A percentile compares a stretch with the other conserved stretches of the same genome.
Conservation (phyloP, 2,113 vertebrate species). For the Tragelaphus strepsiceros region DNA sequence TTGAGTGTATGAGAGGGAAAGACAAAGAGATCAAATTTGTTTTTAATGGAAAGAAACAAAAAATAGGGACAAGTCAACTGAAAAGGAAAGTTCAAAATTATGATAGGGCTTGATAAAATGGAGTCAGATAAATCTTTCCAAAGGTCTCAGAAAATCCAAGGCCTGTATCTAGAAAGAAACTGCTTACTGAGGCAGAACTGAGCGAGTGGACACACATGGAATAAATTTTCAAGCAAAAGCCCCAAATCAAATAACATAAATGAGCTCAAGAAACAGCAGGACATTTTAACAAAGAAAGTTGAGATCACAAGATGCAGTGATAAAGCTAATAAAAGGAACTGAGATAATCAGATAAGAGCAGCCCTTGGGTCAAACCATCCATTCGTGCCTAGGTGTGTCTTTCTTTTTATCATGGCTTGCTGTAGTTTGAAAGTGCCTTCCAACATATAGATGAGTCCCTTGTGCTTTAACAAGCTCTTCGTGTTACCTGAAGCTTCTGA, state of each 20-base stretch:
- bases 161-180: constrained; percentile 57
- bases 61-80: background rate
- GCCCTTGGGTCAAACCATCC: constrained; percentile 16
- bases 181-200: constrained; percentile 67
- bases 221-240: constrained; percentile 67
- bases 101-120: constrained; percentile 68
- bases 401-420: constrained; percentile 51
- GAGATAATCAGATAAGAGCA: constrained; percentile 45
- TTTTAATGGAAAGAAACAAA: constrained; percentile 30
- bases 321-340: background rate
- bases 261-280: constrained; percentile 49
- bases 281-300: constrained; percentile 63
- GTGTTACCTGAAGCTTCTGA: constrained; percentile 5
- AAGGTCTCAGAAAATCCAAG: constrained; percentile 62
- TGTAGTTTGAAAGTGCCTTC: constrained; percentile 57
- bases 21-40: background rate
- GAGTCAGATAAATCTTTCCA: constrained; percentile 71
- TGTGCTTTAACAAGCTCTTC: constrained; percentile 54
- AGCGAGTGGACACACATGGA: constrained; percentile 51
- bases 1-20: background rate
- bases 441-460: constrained; percentile 61
- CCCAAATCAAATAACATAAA: constrained; percentile 63
- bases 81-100: constrained; percentile 68
- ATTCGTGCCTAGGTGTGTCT: background rate
- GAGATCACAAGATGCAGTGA: constrained; percentile 27